phyloP scores from a whole-genome alignment of 2,797 vertebrate genomes.

The Poecilia wingei region DNA sequence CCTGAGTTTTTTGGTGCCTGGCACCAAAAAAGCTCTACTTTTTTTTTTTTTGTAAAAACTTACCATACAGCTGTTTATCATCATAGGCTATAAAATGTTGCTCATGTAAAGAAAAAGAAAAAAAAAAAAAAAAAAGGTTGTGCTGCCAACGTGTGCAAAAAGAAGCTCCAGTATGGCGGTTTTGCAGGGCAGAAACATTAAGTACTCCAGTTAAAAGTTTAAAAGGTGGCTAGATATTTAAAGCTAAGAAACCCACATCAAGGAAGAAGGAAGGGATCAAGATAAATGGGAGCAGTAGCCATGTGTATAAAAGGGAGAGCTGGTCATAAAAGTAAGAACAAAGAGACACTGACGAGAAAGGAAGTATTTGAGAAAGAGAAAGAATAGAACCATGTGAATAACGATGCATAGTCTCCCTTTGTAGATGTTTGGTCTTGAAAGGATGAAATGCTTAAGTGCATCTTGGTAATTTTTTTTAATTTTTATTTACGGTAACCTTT shows the following conservation, averaged over 20 bases:
- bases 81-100: conserved; percentile 48
- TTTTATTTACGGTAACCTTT: no score
- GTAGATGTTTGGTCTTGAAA: conserved; percentile 24
- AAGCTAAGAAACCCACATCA: conserved; percentile 18
- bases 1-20: conserved; percentile 22
- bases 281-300: conserved; percentile 29
- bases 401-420: conserved; percentile 32
- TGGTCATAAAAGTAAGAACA: conserved; percentile 29
- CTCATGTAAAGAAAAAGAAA: conserved; percentile 14
- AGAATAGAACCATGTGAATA: conserved; percentile 13
- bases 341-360: conserved; percentile 22
- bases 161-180: background rate
- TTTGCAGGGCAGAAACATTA: conserved; percentile 23
- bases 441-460: conserved; percentile 18
- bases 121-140: conserved; percentile 6
- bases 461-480: background rate
- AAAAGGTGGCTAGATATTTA: conserved; percentile 26
- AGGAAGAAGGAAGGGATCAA: background rate
- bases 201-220: conserved; percentile 21
- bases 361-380: conserved; percentile 32
- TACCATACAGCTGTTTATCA: conserved; percentile 59
- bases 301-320: conserved; percentile 9
- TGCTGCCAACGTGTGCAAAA: conserved; percentile 20
- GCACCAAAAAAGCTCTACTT: conserved; percentile 25
- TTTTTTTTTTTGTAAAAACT: conserved; percentile 26